These are phyloP conservation scores for Nothoprocta perdicaria DNA, from an alignment of 2,113 vertebrate species.

Conservation along the genomic window DNA sequence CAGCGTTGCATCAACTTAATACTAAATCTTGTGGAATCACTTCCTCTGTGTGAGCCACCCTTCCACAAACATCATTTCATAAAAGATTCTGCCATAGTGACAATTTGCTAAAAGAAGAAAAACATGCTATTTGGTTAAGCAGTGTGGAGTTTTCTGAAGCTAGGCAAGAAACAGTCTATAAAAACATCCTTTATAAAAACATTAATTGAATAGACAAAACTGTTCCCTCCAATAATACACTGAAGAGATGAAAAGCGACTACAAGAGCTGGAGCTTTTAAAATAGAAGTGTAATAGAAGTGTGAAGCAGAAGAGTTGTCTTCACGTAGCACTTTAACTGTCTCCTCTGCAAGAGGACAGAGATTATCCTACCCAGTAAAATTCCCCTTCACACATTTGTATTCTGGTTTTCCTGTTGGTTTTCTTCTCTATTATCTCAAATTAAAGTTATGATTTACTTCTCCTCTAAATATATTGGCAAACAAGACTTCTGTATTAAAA, in stretches of 20 bases:
- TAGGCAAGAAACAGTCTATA: background rate
- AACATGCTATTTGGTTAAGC: fast-evolving
- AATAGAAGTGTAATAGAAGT: background rate
- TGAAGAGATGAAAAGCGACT: background rate
- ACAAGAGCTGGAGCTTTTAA: background rate
- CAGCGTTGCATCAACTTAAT: background rate
- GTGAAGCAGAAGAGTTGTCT: background rate
- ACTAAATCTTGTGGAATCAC: background rate
- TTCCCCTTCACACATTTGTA: fast-evolving
- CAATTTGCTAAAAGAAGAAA: background rate
- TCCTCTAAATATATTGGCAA: background rate
- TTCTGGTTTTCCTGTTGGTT: background rate
- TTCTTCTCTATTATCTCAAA: background rate
- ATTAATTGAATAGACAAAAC: background rate
- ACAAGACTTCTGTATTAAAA: background rate
- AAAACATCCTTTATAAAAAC: background rate
- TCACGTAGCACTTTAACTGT: fast-evolving
- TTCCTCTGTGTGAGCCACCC: background rate
- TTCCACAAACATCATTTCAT: background rate
- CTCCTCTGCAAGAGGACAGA: background rate
- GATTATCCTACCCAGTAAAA: background rate
- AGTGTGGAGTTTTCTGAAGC: background rate
- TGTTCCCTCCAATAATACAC: background rate
- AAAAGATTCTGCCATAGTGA: background rate
- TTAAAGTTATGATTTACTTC: background rate